These are phyloP conservation scores for Pygmarrhopalites habei DNA, from an alignment of 1,140 invertebrate genomes.

Conservation along the genomic window DNA sequence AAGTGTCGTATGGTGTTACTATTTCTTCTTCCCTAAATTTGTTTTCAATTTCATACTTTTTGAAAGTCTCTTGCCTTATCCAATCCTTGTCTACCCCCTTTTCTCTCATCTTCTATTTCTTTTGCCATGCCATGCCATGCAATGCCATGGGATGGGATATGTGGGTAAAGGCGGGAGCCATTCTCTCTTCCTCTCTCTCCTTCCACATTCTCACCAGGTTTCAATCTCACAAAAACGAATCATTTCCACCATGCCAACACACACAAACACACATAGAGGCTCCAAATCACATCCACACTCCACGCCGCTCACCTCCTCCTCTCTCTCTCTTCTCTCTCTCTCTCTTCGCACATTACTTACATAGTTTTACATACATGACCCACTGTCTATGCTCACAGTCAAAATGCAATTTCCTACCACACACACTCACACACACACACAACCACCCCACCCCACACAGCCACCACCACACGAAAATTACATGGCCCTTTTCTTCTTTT, in stretches of 20 bases:
- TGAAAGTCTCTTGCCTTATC: slow-evolving; percentile 23
- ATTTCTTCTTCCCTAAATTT: slow-evolving; percentile 24
- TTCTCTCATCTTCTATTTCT: background rate
- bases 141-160: too few species aligned
- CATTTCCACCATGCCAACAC: slow-evolving; percentile 25
- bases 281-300: background rate
- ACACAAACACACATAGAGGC: slow-evolving; percentile 15
- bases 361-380: too few species aligned
- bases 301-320: background rate
- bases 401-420: too few species aligned
- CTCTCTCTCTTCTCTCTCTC: background rate
- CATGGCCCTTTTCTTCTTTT: background rate
- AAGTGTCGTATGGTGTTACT: slow-evolving; percentile 18
- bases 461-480: too few species aligned
- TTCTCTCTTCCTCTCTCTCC: too few species aligned
- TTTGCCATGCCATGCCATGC: background rate
- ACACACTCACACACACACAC: too few species aligned
- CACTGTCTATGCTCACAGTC: background rate
- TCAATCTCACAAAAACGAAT: slow-evolving; percentile 23
- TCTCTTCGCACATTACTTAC: background rate
- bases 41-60: slow-evolving; percentile 37
- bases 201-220: slow-evolving; percentile 11
- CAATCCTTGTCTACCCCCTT: slow-evolving; percentile 22
- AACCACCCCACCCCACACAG: too few species aligned
- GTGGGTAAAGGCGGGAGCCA: background rate